Base-by-base conservation (phyloP, 2,888 invertebrate species). In the Calliphora vomitoria region DNA sequence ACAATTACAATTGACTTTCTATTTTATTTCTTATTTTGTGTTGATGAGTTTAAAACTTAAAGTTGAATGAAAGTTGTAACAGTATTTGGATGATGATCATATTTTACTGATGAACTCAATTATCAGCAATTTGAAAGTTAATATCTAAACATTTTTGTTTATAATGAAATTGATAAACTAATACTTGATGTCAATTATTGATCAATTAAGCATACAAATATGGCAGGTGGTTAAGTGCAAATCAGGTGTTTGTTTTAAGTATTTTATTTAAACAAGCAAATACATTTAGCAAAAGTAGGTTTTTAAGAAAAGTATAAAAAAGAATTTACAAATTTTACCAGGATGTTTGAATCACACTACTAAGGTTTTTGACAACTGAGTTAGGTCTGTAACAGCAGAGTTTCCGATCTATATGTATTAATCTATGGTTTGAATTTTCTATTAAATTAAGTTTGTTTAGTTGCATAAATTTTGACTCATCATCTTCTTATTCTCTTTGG, bases 121-220 rank as follows among this genome's bases (percentile, higher is more conserved):
- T 71, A 53, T 74, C 44, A 35, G 50, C 58, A 31, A 58, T 78
- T 84, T 87, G 78, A 87, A 87, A 84, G 82, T 87, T 81, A 68
- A 81, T 76, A 55, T 11, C 4, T 44, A 66, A 20, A 38, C 35
- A n/a, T 72, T 58, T 72, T 11, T 58, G 11, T 66, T n/a, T 66
- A 71, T 69, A 76, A 76, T 25, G 25, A 76, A 69, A 13, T 76
- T 60, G 31, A 60, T 58, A 25, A 8, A 60, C 50, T 60, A 82
- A 82, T 69, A 41, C 50, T 60, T 60, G 10, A 58, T 50, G 68
- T 82, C 50, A 69, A 60, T 68, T 82, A 75, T 38, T n/a, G 50
- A 50, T 3, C 47, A 75, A 68, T 82, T 50, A 75, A 75, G 18
- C 18, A 35, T 47, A 44, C 31, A 83, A 76, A 69, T 47, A 58